Evolutionary conservation across 2,113 vertebrate species (phyloP).

Genomic region (Perognathus longimembris): DNA sequence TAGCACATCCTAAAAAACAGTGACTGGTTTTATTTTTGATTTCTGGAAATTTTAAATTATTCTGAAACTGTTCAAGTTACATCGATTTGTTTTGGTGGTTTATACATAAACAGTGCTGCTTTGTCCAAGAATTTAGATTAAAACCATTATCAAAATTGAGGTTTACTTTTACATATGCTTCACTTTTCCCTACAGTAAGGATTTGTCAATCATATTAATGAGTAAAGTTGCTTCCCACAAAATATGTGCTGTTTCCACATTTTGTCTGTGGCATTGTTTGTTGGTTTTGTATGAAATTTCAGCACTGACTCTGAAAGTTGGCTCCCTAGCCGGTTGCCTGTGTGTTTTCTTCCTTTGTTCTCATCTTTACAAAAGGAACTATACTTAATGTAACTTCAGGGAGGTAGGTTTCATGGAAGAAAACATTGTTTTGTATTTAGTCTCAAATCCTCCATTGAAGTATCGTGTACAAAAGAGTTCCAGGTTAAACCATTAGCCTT

Average conservation of each 20-base stretch:
- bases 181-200: background rate
- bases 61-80: background rate
- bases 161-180: slow-evolving; percentile 31
- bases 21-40: slow-evolving; percentile 26
- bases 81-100: background rate
- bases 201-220: slow-evolving; percentile 32
- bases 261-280: slow-evolving; percentile 19
- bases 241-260: background rate
- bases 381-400: background rate
- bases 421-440: background rate
- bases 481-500: background rate
- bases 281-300: background rate
- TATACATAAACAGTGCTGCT: background rate
- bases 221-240: background rate
- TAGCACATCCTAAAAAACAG: slow-evolving; percentile 11
- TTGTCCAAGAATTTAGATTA: slow-evolving; percentile 31
- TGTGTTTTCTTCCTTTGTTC: slow-evolving; percentile 46
- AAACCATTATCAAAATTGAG: background rate
- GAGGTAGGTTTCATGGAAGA: background rate
- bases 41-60: slow-evolving; percentile 57
- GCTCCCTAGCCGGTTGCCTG: background rate
- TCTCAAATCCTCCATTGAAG: background rate
- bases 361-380: slow-evolving; percentile 12
- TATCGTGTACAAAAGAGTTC: background rate
- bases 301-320: slow-evolving; percentile 19